phyloP scores from a whole-genome alignment of 2,888 invertebrate genomes.

The Tromatobia lineatoria region DNA sequence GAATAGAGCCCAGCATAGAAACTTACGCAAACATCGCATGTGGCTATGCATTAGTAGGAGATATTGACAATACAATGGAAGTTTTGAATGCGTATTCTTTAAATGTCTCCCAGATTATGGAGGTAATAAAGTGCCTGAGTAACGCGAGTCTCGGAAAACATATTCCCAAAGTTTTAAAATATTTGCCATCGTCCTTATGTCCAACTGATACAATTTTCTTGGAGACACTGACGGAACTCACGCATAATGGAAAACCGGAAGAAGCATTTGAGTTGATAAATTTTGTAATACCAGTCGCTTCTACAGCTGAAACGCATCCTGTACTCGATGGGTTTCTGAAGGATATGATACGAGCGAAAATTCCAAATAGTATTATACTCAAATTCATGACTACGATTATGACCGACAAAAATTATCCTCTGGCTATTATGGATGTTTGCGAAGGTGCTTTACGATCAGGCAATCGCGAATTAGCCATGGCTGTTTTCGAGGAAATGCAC shows the following conservation, averaged over 20 bases:
- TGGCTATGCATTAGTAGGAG: constrained; percentile 86
- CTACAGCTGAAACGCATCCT: constrained; percentile 75
- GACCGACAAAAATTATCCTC: constrained; percentile 58
- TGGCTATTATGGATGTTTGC: constrained; percentile 86
- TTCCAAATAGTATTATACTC: constrained; percentile 81
- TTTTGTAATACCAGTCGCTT: background rate
- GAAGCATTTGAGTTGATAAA: constrained; percentile 87
- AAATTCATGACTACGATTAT: constrained; percentile 59
- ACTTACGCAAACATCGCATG: constrained; percentile 87
- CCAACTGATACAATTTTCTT: constrained; percentile 64
- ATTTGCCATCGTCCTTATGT: constrained; percentile 81
- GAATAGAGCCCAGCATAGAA: constrained; percentile 85
- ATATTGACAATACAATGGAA: constrained; percentile 81
- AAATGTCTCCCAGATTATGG: constrained; percentile 85
- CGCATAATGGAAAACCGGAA: constrained; percentile 86
- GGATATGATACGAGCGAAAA: constrained; percentile 87
- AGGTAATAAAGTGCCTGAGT: constrained; percentile 86
- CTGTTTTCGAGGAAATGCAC: constrained; percentile 86
- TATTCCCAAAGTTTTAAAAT: constrained; percentile 84
- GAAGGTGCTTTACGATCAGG: constrained; percentile 87
- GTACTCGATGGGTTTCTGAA: constrained; percentile 84
- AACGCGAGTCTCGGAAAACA: constrained; percentile 77
- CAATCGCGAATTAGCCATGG: constrained; percentile 85
- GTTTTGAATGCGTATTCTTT: constrained; percentile 78
- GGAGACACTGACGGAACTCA: constrained; percentile 86